A percentile compares a stretch with the other conserved stretches of the same genome.
phyloP scores from a whole-genome alignment of 1,140 invertebrate genomes.

The Papilio aristodemus region DNA sequence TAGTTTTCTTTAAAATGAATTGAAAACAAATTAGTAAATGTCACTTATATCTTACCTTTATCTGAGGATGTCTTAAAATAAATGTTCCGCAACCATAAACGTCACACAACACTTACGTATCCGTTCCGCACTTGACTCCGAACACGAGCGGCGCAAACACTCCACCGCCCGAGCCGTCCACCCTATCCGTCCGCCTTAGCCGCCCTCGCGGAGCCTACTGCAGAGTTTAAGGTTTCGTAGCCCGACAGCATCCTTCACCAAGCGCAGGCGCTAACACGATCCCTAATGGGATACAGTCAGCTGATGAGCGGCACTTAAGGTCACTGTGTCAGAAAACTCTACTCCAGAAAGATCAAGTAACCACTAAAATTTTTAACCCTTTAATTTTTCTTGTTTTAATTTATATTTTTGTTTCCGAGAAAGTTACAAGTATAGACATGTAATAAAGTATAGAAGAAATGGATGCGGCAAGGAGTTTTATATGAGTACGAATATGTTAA shows the following conservation, averaged over 20 bases:
- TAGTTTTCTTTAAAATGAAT: neutral
- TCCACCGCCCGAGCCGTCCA: constrained; percentile 7
- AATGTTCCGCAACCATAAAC: neutral
- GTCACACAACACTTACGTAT: constrained; percentile 12
- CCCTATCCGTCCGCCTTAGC: constrained; percentile 35
- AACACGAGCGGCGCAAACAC: constrained; percentile 36
- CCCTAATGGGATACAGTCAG: constrained; percentile 63
- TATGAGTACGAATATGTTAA: too few species aligned
- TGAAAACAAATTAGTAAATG: neutral
- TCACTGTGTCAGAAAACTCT: constrained; percentile 60
- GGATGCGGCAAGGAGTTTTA: too few species aligned
- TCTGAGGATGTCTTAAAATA: neutral
- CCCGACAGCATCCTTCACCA: constrained; percentile 36
- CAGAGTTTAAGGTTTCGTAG: constrained; percentile 40
- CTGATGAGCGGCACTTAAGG: constrained; percentile 66
- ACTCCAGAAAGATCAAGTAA: constrained; percentile 15
- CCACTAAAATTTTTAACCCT: neutral
- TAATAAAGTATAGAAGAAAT: too few species aligned
- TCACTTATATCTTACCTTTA: neutral
- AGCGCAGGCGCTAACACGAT: constrained; percentile 50
- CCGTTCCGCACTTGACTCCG: constrained; percentile 25
- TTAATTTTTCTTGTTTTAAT: neutral
- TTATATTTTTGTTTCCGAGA: too few species aligned
- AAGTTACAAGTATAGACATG: too few species aligned
- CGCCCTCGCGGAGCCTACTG: constrained; percentile 39